phyloP scores from a whole-genome alignment of 2,888 invertebrate genomes.

The Epinotia brunnichana region DNA sequence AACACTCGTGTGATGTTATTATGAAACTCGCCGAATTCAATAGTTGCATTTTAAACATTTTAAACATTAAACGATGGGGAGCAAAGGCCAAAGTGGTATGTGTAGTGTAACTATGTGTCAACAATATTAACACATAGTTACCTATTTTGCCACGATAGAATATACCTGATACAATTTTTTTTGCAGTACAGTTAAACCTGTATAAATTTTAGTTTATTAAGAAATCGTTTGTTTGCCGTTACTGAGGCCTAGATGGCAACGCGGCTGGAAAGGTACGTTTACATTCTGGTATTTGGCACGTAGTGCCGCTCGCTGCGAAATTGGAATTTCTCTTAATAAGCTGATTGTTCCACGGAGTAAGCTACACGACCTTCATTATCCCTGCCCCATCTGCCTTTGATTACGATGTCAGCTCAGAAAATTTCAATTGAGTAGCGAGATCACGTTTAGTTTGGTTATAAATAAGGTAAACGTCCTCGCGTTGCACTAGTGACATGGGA shows the following conservation, averaged over 20 bases:
- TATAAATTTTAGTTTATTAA: slow-evolving; percentile 52
- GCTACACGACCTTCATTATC: slow-evolving; percentile 40
- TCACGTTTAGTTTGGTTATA: neutral
- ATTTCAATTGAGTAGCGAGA: slow-evolving; percentile 9
- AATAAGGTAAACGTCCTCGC: neutral
- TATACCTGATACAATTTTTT: neutral
- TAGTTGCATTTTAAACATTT: no score
- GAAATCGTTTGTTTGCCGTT: slow-evolving; percentile 61
- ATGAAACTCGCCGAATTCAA: no score
- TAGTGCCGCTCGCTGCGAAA: slow-evolving; percentile 56
- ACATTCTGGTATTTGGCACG: slow-evolving; percentile 63
- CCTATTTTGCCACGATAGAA: neutral
- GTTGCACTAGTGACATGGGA: no score
- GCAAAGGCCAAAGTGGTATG: no score
- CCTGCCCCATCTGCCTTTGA: slow-evolving; percentile 33
- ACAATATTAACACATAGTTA: neutral
- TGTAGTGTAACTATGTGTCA: no score
- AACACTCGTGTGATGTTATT: no score
- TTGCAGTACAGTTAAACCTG: slow-evolving; percentile 37
- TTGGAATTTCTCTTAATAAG: slow-evolving; percentile 63
- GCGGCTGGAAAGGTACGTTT: slow-evolving; percentile 69
- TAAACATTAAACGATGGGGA: no score
- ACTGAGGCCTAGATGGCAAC: slow-evolving; percentile 69
- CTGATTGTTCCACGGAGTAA: slow-evolving; percentile 57
- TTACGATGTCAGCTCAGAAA: slow-evolving; percentile 14